These are phyloP conservation scores for Capreolus pygargus DNA, from an alignment of 2,113 vertebrate species.

Conservation along the genomic window DNA sequence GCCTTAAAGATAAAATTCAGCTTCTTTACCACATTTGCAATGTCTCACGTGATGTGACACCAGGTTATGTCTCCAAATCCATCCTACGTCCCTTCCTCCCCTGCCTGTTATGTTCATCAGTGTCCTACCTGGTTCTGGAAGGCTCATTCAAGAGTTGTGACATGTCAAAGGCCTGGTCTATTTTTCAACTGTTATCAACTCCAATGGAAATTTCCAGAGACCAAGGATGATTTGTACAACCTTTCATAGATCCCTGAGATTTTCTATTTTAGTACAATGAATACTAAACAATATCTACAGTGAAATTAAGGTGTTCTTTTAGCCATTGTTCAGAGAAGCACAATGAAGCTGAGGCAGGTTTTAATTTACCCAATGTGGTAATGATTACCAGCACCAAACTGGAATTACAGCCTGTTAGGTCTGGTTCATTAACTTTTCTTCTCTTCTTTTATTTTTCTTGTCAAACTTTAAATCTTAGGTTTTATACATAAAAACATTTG, in stretches of 20 bases:
- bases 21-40: not conserved
- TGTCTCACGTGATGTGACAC: not conserved
- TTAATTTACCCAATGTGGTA: not conserved
- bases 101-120: not conserved
- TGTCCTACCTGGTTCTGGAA: not conserved
- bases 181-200: not conserved
- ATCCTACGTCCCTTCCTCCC: rapidly evolving
- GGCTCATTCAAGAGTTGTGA: not conserved
- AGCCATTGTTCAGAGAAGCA: not conserved
- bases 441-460: not conserved
- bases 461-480: conserved; percentile 60
- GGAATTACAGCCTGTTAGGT: not conserved
- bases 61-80: not conserved
- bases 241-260: not conserved
- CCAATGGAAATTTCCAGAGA: not conserved
- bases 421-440: not conserved
- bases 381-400: not conserved
- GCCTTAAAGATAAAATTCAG: too few relatives aligned
- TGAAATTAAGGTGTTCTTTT: not conserved
- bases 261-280: not conserved
- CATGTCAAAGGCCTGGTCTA: not conserved
- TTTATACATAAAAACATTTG: conserved; percentile 56
- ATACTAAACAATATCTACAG: not conserved
- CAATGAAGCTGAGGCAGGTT: not conserved
- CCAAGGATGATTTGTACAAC: not conserved